Base-by-base conservation (phyloP, 2,113 vertebrate species). In the Cebidichthys violaceus region DNA sequence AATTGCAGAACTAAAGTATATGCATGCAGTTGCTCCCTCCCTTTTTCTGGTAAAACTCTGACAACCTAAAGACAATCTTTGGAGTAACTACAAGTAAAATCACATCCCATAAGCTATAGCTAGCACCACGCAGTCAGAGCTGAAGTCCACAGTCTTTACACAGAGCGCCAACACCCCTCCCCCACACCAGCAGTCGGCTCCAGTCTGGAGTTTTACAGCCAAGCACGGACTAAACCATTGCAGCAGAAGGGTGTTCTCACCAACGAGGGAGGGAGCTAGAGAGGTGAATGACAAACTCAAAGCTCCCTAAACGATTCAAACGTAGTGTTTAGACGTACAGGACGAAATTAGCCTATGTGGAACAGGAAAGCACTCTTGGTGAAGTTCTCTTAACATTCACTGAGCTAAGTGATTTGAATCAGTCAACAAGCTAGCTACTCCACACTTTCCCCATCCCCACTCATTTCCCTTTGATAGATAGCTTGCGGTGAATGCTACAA, bases 221-320 rank as follows among this genome's bases (percentile, higher is more conserved):
- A 37, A 82, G 76, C 73, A 86, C 31, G 87, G 93, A 88, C 83
- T 82, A 70, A 90, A 94, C 93, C 93, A 94, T 91, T 90, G 41
- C 37, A 88, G 75, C 67, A 83, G 60, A 65, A 72, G 84, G 89
- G 92, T 45, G 86, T 68, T 79, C 33, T 83, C 62, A 75, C 31
- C 15, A 64, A 70, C 37, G 35, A 80, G 70, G 20, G 37, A 82
- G 72, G 69, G 52, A 89, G 64, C 82, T 83, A 59, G 31, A 83
- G 66, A 43, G 33, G 27, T 37, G 22, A 81, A 86, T 18, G 18
- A 70, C 54, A 54, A 70, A 75, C 70, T 14, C 4, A 33, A 76
- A 27, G 55, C 18, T 54, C 33, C 47, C 24, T 17, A 27, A 47
- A 72, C 9, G 1, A 70, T 20, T 60, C 1, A 2, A 62, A 57